These are phyloP conservation scores for Bufo bufo DNA, from an alignment of 2,113 vertebrate species.

Conservation along the genomic window DNA sequence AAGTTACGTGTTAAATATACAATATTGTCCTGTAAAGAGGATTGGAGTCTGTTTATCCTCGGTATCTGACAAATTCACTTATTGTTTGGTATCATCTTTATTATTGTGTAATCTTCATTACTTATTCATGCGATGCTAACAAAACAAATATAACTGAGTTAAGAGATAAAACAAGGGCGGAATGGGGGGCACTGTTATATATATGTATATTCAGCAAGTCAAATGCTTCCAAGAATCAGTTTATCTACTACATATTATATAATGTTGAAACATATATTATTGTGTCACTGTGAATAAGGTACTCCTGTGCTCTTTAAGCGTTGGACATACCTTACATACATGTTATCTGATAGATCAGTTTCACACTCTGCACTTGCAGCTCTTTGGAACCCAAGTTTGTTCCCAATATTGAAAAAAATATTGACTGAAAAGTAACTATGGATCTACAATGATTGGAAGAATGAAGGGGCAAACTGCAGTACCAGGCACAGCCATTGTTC, in stretches of 20 bases:
- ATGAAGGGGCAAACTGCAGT: too few species aligned
- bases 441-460: too few species aligned
- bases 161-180: neutral
- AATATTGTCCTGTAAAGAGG: neutral
- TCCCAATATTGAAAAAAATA: too few species aligned
- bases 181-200: neutral
- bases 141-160: neutral
- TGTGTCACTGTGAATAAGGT: neutral
- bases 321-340: too few species aligned
- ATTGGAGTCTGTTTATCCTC: neutral
- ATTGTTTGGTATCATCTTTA: neutral
- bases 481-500: too few species aligned
- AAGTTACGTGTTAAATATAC: neutral
- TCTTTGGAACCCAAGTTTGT: too few species aligned
- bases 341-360: too few species aligned
- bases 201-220: neutral
- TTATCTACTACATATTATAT: neutral
- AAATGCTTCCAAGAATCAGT: neutral
- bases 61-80: neutral
- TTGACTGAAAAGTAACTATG: too few species aligned
- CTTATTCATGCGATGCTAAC: neutral
- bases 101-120: neutral
- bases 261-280: neutral
- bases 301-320: too few species aligned
- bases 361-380: too few species aligned